A percentile compares a stretch with the other conserved stretches of the same genome.
phyloP scores from a whole-genome alignment of 2,888 invertebrate species.

The Harpagoxenus sublaevis region DNA sequence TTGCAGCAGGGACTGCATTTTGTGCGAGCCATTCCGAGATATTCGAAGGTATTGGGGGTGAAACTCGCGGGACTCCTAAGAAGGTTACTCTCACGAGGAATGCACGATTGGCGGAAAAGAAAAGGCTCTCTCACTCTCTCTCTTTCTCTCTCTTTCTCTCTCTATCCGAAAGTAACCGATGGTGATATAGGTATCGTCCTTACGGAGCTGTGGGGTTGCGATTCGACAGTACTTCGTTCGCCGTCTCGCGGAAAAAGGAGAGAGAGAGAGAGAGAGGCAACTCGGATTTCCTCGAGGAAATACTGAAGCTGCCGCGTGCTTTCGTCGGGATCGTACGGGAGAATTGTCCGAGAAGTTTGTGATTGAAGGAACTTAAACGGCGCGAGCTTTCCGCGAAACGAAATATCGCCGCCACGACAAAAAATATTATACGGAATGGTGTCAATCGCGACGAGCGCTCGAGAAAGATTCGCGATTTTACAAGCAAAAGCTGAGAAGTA shows the following conservation, averaged over 20 bases:
- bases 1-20: constrained; percentile 40
- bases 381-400: constrained; percentile 7
- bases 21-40: constrained; percentile 37
- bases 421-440: neutral
- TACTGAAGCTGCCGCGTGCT: constrained; percentile 28
- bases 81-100: constrained; percentile 46
- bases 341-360: constrained; percentile 41
- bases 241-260: constrained; percentile 13
- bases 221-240: constrained; percentile 43
- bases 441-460: neutral
- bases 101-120: constrained; percentile 45
- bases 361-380: constrained; percentile 41
- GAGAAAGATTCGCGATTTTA: neutral
- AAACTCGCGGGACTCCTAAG: constrained; percentile 54
- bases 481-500: neutral
- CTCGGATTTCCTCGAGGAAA: constrained; percentile 41
- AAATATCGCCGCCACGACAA: neutral
- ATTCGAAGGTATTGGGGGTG: constrained; percentile 34
- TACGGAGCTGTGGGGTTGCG: constrained; percentile 31
- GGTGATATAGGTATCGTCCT: constrained; percentile 55
- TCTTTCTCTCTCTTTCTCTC: neutral
- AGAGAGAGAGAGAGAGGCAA: neutral
- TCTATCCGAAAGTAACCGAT: constrained; percentile 35
- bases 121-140: neutral
- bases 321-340: constrained; percentile 24